Percentiles rank a stretch among this genome's conserved stretches.
Conservation (phyloP, 2,797 vertebrate species). For the Eidolon dupreanum region DNA sequence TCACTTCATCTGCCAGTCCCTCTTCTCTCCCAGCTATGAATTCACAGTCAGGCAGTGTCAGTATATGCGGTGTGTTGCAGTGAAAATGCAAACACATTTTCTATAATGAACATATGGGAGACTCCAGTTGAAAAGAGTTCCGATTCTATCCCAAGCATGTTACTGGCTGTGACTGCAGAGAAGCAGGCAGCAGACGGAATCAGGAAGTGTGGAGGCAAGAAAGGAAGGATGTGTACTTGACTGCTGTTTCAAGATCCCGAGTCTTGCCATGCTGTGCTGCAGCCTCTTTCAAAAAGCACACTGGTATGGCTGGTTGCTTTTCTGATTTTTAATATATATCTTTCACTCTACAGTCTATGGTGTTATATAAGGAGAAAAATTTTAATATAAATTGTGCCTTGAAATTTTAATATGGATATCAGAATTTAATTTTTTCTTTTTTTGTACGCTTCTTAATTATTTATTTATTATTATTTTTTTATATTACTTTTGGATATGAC, state of each 20-base stretch:
- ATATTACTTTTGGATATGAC: too few relatives aligned
- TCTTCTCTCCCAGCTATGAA: constrained; percentile 72
- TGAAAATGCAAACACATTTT: constrained; percentile 82
- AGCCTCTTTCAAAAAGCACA: constrained; percentile 45
- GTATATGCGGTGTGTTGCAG: constrained; percentile 73
- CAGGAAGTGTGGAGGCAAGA: constrained; percentile 67
- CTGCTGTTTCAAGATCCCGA: constrained; percentile 48
- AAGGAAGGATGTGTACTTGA: constrained; percentile 57
- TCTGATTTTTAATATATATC: constrained; percentile 10
- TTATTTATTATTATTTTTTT: too few relatives aligned
- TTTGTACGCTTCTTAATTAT: too few relatives aligned
- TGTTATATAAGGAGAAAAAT: background rate
- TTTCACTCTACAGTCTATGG: background rate
- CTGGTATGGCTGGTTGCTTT: background rate
- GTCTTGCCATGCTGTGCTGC: background rate
- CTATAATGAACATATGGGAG: constrained; percentile 82
- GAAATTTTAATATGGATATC: constrained; percentile 35
- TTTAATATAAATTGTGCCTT: constrained; percentile 38
- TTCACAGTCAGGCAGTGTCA: constrained; percentile 80
- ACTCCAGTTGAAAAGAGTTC: constrained; percentile 79
- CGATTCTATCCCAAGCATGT: constrained; percentile 69
- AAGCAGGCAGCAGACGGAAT: constrained; percentile 77
- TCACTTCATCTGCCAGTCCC: constrained; percentile 78
- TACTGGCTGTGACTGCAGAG: constrained; percentile 73
- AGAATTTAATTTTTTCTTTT: background rate